phyloP scores from a whole-genome alignment of 2,113 vertebrate genomes.

The Rousettus leschenaultii region DNA sequence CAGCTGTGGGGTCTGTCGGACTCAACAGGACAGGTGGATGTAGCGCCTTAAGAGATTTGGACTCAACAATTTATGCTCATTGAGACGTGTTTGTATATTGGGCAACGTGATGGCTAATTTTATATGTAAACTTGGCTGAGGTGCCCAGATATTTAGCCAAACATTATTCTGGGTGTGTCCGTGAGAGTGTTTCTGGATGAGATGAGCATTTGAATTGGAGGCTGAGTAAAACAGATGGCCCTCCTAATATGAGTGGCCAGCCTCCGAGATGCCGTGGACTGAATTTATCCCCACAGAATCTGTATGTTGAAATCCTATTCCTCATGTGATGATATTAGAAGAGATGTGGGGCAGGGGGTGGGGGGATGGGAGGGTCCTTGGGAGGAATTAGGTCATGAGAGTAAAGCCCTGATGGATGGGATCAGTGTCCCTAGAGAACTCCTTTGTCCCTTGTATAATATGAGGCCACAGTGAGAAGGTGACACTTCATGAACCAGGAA shows the following conservation, averaged over 20 bases:
- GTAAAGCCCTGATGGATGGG: neutral
- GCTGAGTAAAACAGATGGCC: neutral
- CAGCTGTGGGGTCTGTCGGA: neutral
- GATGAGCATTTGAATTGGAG: neutral
- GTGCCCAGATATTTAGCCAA: neutral
- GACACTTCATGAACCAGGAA: neutral
- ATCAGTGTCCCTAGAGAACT: neutral
- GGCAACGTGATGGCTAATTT: neutral
- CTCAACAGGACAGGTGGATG: neutral
- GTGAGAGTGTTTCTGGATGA: neutral
- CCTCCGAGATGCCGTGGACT: neutral
- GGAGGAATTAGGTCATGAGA: neutral
- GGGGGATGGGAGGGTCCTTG: no score
- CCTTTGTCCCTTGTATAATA: neutral
- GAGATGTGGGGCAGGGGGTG: no score
- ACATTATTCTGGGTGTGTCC: neutral
- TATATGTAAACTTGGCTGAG: neutral
- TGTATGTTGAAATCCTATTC: neutral
- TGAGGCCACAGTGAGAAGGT: neutral
- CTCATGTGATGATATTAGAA: neutral
- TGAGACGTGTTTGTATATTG: neutral
- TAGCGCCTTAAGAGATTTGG: neutral
- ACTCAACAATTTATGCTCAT: neutral
- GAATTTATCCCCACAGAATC: neutral
- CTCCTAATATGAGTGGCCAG: neutral